phyloP scores from a whole-genome alignment of 2,888 invertebrate species.

The Macrosoma leucophasiata region DNA sequence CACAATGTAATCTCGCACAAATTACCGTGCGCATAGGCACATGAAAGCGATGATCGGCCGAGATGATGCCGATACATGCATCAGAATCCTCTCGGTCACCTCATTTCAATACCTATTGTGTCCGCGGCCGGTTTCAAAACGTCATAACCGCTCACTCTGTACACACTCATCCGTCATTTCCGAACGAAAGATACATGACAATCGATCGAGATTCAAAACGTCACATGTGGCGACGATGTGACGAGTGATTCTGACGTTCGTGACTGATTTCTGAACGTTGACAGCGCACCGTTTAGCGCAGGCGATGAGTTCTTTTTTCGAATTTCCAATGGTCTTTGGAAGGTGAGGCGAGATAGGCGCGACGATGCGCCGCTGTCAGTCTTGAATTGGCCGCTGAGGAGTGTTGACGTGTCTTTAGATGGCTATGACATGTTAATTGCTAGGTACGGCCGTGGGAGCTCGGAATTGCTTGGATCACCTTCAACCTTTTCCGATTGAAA shows the following conservation, averaged over 20 bases:
- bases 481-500: conserved; percentile 25
- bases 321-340: conserved; percentile 38
- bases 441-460: conserved; percentile 37
- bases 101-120: conserved; percentile 71
- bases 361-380: conserved; percentile 61
- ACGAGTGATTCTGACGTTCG: conserved; percentile 56
- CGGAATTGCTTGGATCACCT: conserved; percentile 31
- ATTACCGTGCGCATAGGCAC: conserved; percentile 53
- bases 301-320: conserved; percentile 40
- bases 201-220: conserved; percentile 55
- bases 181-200: conserved; percentile 57
- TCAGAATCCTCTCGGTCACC: conserved; percentile 40
- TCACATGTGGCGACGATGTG: conserved; percentile 45
- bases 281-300: conserved; percentile 37
- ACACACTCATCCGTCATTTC: conserved; percentile 61
- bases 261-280: conserved; percentile 51
- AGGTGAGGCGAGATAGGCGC: conserved; percentile 50
- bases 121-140: conserved; percentile 34
- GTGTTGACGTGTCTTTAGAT: conserved; percentile 66
- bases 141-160: conserved; percentile 46
- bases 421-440: conserved; percentile 66
- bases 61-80: conserved; percentile 61
- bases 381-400: conserved; percentile 58
- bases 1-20: conserved; percentile 62
- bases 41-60: conserved; percentile 57